phyloP scores from a whole-genome alignment of 2,888 invertebrate genomes.

The Catocala sponsa region DNA sequence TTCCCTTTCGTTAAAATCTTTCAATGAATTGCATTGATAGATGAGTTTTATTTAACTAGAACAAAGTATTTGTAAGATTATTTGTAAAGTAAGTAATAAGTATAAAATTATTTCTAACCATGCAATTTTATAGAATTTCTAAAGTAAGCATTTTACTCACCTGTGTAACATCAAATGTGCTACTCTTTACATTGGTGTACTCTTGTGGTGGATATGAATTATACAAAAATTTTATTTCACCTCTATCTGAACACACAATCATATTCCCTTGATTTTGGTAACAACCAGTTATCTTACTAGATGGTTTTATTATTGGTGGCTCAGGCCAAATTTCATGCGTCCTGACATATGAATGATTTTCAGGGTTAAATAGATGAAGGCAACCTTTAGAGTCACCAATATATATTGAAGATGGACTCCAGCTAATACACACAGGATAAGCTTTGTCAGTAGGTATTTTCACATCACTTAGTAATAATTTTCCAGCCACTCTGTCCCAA shows the following conservation, averaged over 20 bases:
- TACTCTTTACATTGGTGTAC: conserved; percentile 70
- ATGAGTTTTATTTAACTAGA: too few species aligned
- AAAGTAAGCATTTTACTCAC: conserved; percentile 54
- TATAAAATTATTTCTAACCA: too few species aligned
- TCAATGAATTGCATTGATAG: too few species aligned
- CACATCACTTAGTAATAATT: conserved; percentile 71
- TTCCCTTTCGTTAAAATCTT: too few species aligned
- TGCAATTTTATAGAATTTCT: too few species aligned
- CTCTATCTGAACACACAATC: conserved; percentile 80
- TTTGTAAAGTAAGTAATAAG: too few species aligned
- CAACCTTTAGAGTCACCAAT: conserved; percentile 82
- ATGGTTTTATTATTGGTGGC: conserved; percentile 68
- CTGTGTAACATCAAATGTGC: conserved; percentile 79
- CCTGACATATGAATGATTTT: conserved; percentile 64
- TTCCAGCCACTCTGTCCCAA: conserved; percentile 86
- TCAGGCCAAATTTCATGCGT: conserved; percentile 77
- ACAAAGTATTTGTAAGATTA: too few species aligned
- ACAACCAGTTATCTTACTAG: conserved; percentile 79
- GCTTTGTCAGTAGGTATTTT: conserved; percentile 75
- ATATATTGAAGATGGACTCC: conserved; percentile 76
- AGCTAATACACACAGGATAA: conserved; percentile 79
- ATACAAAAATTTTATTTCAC: conserved; percentile 81
- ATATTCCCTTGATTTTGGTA: conserved; percentile 76
- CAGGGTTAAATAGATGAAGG: conserved; percentile 78
- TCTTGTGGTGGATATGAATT: conserved; percentile 79